phyloP scores from a whole-genome alignment of 2,113 vertebrate genomes.

The Lota lota region DNA sequence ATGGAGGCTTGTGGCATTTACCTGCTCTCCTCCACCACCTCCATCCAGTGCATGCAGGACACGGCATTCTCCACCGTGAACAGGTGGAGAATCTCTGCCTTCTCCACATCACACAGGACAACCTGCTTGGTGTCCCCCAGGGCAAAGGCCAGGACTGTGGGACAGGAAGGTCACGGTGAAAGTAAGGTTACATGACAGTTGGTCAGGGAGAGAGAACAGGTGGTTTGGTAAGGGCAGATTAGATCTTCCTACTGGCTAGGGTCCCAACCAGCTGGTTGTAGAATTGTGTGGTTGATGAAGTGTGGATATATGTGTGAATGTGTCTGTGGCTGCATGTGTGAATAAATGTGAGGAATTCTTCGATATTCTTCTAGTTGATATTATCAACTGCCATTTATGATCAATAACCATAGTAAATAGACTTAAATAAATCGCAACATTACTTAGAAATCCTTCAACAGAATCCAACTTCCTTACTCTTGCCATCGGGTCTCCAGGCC shows the following conservation, averaged over 20 bases:
- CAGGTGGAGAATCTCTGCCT: constrained; percentile 92
- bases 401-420: not conserved
- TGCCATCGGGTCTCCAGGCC: constrained; percentile 97
- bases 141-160: constrained; percentile 90
- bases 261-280: no score
- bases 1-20: constrained; percentile 31
- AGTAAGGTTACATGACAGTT: not conserved
- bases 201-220: no score
- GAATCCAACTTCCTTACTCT: constrained; percentile 78
- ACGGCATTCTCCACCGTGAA: constrained; percentile 82
- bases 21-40: constrained; percentile 92
- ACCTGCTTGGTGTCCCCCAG: constrained; percentile 89
- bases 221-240: no score
- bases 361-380: no score
- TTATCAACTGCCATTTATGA: not conserved
- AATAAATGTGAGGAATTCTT: no score
- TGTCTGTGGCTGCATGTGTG: no score
- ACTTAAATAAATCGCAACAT: not conserved
- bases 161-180: constrained; percentile 7
- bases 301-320: no score
- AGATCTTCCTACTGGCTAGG: no score
- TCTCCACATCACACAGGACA: constrained; percentile 94
- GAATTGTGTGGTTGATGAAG: no score
- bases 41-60: constrained; percentile 98
- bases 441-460: not conserved